Conservation (phyloP, 2,797 vertebrate genomes). For the Spinus olivaceus region DNA sequence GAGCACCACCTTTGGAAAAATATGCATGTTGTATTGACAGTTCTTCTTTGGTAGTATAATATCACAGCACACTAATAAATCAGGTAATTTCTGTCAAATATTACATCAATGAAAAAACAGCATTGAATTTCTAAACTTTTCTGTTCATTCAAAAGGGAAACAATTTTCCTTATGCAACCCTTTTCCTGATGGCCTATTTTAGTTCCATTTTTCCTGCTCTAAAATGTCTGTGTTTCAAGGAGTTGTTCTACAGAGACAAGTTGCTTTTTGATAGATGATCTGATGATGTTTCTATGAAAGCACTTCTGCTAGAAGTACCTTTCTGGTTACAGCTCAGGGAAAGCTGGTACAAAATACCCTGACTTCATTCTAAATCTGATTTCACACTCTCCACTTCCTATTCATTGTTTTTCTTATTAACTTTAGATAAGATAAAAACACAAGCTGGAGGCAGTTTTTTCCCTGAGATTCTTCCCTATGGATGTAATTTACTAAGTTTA, state of each 20-base stretch:
- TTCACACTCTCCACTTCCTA: background rate
- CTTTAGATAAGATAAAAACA: background rate
- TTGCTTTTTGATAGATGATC: background rate
- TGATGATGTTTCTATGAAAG: background rate
- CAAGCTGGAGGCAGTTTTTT: background rate
- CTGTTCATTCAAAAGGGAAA: background rate
- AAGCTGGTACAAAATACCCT: background rate
- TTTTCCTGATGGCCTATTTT: background rate
- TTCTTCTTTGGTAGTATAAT: background rate
- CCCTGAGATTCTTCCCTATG: background rate
- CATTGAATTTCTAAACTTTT: background rate
- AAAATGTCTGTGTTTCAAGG: background rate
- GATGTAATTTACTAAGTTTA: conserved; percentile 21
- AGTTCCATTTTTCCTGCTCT: background rate
- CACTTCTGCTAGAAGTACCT: background rate
- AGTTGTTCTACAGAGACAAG: background rate
- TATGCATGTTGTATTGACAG: fast-evolving
- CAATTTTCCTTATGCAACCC: background rate
- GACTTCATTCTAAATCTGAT: conserved; percentile 14
- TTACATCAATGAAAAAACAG: background rate
- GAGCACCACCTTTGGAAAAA: background rate
- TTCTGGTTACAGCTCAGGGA: background rate
- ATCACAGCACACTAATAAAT: background rate
- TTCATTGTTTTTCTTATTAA: conserved; percentile 33
- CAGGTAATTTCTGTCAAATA: background rate